Base-by-base conservation (phyloP, 2,888 invertebrate genomes). In the Pammene fasciana region DNA sequence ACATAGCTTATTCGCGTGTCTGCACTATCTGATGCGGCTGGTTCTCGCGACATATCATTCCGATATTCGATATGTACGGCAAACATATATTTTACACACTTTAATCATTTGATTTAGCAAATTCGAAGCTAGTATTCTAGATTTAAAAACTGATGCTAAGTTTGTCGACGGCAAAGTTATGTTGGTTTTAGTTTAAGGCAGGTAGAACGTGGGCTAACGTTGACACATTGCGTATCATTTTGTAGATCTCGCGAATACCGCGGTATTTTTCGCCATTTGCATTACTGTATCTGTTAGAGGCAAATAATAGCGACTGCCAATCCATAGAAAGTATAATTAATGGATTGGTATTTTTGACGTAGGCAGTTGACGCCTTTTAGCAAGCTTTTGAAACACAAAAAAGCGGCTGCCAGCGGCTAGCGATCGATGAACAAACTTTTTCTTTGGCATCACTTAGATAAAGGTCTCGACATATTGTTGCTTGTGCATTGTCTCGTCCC, bases 261-360 rank as follows among this genome's bases (percentile, higher is more conserved):
- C 67, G 70, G 78, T 82, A 78, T 82, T 84, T 84, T 83, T 83
- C 80, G 79, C 77, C 80, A 86, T 86, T 85, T 85, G 80, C 84
- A 82, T 86, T 78, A 74, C 73, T 11, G 46, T 38, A 70, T 59
- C 68, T 57, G 54, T 65, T 54, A 54, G n/a, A 34, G 54, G 34
- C 13, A 34, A 36, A 34, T 34, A 36, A 54, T 52, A 34, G 8
- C 11, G 26, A 54, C 34, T 34, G 54, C 13, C 54, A 16, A 41
- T 18, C 10, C 16, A 38, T 10, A 14, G n/a, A 38, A 26, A 4
- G 1, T 26, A 4, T 1, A 4, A 4, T 26, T 26, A 1, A 26
- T 26, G 2, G 2, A 26, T 26, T 3, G 26, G 26, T 3, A 26
- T 26, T 26, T 26, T 26, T 26, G 26, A 26, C 2, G 26, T 26